Evolutionary conservation across 2,888 invertebrate species (phyloP).

Genomic region (Megalurothrips usitatus): DNA sequence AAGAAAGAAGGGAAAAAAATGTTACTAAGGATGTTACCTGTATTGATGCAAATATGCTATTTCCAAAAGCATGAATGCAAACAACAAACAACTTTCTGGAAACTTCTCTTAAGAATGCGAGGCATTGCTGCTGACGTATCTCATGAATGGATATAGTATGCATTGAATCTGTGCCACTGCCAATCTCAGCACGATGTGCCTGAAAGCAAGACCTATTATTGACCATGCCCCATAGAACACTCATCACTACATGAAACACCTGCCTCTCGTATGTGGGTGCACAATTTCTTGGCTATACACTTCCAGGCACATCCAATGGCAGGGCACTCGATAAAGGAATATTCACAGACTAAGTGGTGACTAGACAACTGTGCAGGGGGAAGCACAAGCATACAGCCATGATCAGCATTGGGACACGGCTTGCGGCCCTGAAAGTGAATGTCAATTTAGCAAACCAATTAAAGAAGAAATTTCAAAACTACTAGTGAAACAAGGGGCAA

Average conservation of each 20-base stretch:
- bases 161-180: constrained; percentile 27
- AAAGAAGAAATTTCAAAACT: background rate
- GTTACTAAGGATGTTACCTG: constrained; percentile 32
- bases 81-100: constrained; percentile 33
- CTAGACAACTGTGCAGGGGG: constrained; percentile 28
- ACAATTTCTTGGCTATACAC: constrained; percentile 13
- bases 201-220: background rate
- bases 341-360: background rate
- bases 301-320: constrained; percentile 31
- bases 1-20: background rate
- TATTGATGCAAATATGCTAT: constrained; percentile 31
- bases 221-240: no score
- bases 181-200: constrained; percentile 32
- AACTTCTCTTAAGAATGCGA: constrained; percentile 32
- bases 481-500: background rate
- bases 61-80: constrained; percentile 30
- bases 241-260: background rate
- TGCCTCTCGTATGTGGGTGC: constrained; percentile 29
- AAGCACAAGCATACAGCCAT: constrained; percentile 22
- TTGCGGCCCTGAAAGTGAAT: background rate
- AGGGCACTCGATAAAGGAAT: background rate
- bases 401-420: background rate
- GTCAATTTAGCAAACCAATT: no score
- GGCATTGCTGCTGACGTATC: constrained; percentile 30
- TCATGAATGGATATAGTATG: constrained; percentile 30